Percentiles rank a stretch among this genome's conserved stretches.
These are phyloP conservation scores for Chascanopsetta lugubris DNA, from an alignment of 2,113 vertebrate genomes.

Conservation along the genomic window DNA sequence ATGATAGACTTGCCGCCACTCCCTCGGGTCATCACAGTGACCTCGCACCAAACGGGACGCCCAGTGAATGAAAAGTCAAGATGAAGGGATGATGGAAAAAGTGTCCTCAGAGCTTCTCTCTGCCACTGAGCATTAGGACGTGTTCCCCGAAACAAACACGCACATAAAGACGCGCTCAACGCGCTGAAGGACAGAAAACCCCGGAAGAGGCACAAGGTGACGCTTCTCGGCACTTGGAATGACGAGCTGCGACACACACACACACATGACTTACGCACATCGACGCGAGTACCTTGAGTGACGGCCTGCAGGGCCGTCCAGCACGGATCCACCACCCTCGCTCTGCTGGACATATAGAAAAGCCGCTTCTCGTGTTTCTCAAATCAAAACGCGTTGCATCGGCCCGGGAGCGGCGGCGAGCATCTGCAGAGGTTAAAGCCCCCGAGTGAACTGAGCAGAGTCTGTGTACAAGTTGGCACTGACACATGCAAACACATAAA, in stretches of 20 bases:
- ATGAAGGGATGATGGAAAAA: no score
- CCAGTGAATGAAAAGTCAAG: no score
- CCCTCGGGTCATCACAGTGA: no score
- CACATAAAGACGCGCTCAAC: no score
- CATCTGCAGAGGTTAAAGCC: conserved; percentile 13
- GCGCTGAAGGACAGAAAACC: no score
- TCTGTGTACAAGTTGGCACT: not conserved
- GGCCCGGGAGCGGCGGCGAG: not conserved
- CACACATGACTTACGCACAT: conserved; percentile 30
- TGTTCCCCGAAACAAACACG: no score
- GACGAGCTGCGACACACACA: conserved; percentile 39
- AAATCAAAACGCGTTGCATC: conserved; percentile 1
- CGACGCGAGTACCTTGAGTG: conserved; percentile 46
- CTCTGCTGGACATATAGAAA: conserved; percentile 40
- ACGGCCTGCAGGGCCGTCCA: conserved; percentile 39
- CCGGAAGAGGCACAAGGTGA: no score
- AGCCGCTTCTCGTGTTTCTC: not conserved
- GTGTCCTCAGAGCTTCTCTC: no score
- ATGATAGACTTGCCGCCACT: no score
- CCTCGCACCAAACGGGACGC: no score
- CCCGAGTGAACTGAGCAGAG: conserved; percentile 4
- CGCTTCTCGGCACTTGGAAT: conserved; percentile 33
- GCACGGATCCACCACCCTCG: conserved; percentile 42
- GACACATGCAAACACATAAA: conserved; percentile 1
- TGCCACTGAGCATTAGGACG: no score